phyloP scores from a whole-genome alignment of 2,113 vertebrate species.

The Origma solitaria region DNA sequence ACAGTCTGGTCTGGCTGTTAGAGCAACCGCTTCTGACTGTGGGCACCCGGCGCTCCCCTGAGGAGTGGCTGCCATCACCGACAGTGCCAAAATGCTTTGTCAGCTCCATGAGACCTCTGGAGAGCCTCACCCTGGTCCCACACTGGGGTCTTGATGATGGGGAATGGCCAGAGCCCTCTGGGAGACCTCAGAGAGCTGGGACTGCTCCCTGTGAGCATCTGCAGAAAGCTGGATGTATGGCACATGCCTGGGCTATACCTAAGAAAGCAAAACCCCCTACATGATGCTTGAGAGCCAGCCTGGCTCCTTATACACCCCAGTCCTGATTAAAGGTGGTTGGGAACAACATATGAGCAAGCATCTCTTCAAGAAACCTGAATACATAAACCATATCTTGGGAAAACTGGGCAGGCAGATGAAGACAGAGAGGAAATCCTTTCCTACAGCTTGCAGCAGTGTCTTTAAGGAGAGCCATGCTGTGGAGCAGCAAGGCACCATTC shows the following conservation, averaged over 20 bases:
- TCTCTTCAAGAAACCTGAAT: background rate
- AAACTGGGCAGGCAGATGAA: background rate
- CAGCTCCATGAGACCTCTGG: background rate
- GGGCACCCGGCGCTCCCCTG: rapidly evolving
- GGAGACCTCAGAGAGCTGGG: background rate
- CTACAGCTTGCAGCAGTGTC: background rate
- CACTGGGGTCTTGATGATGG: background rate
- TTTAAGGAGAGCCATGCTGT: background rate
- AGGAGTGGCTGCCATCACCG: background rate
- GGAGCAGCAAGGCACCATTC: background rate
- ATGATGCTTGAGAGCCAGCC: background rate
- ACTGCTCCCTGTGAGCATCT: background rate
- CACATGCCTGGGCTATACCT: no score
- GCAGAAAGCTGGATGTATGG: background rate
- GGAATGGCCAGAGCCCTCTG: background rate
- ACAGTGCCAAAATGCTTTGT: background rate
- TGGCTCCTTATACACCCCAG: background rate
- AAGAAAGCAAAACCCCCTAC: background rate
- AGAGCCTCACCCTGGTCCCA: background rate
- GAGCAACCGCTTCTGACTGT: rapidly evolving
- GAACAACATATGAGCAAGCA: background rate
- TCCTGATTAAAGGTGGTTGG: background rate
- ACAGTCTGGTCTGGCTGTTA: background rate
- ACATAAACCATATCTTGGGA: background rate
- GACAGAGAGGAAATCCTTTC: background rate